These are phyloP conservation scores for Drosophila tristis DNA, from an alignment of 1,140 invertebrate species.

Conservation along the genomic window DNA sequence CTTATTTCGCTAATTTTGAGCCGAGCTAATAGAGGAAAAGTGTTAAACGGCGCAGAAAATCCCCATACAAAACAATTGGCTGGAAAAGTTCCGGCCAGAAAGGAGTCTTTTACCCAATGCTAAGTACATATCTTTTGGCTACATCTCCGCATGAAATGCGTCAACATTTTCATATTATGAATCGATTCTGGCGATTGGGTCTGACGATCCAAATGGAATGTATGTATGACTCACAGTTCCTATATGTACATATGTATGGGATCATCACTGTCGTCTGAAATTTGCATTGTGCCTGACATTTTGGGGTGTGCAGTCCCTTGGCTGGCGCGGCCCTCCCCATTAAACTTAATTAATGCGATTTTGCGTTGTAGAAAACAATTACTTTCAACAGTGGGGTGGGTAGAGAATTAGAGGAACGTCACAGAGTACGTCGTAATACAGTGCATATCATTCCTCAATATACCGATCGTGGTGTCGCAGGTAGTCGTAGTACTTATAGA, in stretches of 20 bases:
- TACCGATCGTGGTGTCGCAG: no score
- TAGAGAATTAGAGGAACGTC: constrained; percentile 5
- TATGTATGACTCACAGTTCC: no score
- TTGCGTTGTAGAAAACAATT: constrained; percentile 46
- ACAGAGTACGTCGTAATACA: no score
- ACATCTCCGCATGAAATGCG: no score
- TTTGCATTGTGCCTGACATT: constrained; percentile 26
- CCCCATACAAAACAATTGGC: constrained; percentile 9
- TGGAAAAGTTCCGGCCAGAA: constrained; percentile 27
- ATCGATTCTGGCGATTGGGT: no score
- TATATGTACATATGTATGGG: no score
- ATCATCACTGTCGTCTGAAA: no score
- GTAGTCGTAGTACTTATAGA: no score
- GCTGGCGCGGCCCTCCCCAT: constrained; percentile 1
- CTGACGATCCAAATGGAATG: no score
- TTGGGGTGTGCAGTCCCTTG: constrained; percentile 17
- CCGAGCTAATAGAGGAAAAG: constrained; percentile 17
- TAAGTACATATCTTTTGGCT: neutral
- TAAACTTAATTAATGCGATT: constrained; percentile 40
- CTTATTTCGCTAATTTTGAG: neutral
- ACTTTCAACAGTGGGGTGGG: constrained; percentile 26
- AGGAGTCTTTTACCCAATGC: neutral
- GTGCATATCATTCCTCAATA: no score
- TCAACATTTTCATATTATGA: no score
- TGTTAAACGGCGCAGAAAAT: constrained; percentile 30